A percentile compares a stretch with the other conserved stretches of the same genome.
Evolutionary conservation across 2,113 vertebrate genomes (phyloP).

Genomic region (Callipepla squamata): DNA sequence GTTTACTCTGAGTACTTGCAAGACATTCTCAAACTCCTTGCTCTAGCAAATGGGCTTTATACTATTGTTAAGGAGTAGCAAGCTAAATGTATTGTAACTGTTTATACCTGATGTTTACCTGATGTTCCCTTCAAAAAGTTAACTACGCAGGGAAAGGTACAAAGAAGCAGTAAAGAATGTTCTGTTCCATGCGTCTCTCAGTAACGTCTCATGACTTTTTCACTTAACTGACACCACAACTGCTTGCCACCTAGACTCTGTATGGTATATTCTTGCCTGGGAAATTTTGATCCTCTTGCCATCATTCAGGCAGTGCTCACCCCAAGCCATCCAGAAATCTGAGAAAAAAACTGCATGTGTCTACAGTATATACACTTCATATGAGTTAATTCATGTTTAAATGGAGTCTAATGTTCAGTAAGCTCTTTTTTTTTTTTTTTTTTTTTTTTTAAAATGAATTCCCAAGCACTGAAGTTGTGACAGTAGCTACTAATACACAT

Average conservation of each 20-base stretch:
- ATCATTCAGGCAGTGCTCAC: not conserved
- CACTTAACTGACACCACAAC: not conserved
- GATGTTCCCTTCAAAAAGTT: not conserved
- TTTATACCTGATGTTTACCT: not conserved
- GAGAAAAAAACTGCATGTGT: not conserved
- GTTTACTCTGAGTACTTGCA: not conserved
- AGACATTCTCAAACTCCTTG: not conserved
- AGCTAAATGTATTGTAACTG: not conserved
- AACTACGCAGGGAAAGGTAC: not conserved
- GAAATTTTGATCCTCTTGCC: not conserved
- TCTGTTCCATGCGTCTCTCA: not conserved
- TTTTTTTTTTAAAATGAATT: not conserved
- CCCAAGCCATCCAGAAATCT: not conserved
- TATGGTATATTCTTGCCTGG: fast-evolving
- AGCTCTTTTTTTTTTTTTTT: not conserved
- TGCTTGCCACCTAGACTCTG: not conserved
- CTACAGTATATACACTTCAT: too few species aligned
- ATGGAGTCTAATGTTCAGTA: not conserved
- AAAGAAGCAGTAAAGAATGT: not conserved
- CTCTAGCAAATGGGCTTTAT: not conserved
- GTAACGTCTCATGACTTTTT: not conserved
- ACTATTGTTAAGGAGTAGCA: not conserved
- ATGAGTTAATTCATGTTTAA: not conserved
- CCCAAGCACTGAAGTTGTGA: not conserved
- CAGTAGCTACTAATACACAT: not conserved